phyloP scores from a whole-genome alignment of 2,888 invertebrate species.

The Stenotaenia linearis region DNA sequence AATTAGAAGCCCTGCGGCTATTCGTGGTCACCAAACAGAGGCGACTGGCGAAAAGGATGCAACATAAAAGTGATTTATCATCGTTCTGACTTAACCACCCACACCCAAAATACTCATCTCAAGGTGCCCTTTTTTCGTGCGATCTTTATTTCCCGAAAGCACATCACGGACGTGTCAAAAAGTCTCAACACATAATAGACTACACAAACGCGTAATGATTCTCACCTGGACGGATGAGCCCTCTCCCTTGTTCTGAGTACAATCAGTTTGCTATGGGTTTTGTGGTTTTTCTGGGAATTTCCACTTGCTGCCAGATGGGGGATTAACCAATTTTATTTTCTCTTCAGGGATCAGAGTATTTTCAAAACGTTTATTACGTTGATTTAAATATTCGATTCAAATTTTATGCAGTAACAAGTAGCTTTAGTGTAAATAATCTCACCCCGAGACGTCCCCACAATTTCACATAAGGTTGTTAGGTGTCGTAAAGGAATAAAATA shows the following conservation, averaged over 20 bases:
- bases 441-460: neutral
- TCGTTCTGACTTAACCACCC: neutral
- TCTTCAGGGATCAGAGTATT: neutral
- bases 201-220: neutral
- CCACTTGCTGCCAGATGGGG: neutral
- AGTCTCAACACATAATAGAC: neutral
- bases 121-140: neutral
- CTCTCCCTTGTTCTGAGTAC: neutral
- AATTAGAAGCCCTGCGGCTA: neutral
- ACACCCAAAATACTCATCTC: neutral
- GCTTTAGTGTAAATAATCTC: neutral
- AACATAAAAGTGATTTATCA: slow-evolving; percentile 9
- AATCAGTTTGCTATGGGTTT: neutral
- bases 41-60: neutral
- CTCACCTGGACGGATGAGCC: neutral
- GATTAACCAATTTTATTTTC: neutral
- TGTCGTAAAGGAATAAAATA: neutral
- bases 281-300: neutral
- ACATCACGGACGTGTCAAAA: too few species aligned
- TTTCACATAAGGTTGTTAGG: neutral
- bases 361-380: neutral
- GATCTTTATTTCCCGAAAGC: neutral
- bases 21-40: neutral
- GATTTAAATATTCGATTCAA: neutral
- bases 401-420: neutral